Base-by-base conservation (phyloP, 1,140 invertebrate genomes). In the Coptotermes formosanus region DNA sequence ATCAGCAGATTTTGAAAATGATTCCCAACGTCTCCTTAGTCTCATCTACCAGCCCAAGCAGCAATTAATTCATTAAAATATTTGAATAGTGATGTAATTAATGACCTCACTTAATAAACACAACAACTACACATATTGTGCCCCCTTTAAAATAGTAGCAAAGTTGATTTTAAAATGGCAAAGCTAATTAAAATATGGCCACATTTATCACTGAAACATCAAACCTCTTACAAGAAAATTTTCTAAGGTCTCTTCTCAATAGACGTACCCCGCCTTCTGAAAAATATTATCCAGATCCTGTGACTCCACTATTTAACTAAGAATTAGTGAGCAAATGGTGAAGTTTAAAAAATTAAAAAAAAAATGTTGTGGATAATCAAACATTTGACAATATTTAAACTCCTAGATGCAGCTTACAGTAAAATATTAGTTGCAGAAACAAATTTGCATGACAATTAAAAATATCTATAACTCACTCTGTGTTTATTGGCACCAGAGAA, bases 1-100 rank as follows among this genome's bases (percentile, higher is more conserved):
- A 75, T 75, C 64, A 75, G 64, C 64, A 75, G 64, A 75, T 75
- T 75, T 75, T 75, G 64, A 75, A 30, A 75, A 75, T 75, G 25
- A 75, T 75, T 75, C 25, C 64, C 64, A 75, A 75, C 64, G 30
- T 30, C 64, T 75, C 64, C n/a, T 75, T 25, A 75, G 64, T 75
- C 64, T 75, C 30, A 30, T 25, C 64, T 75, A 75, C n/a, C 64
- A 75, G n/a, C 55, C n/a, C 59, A 64, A 64, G 59, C 19, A 64
- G 21, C 12, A 19, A 64, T 19, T 23, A n/a, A 38, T 23, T 64
- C 59, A 64, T 64, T 64, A 64, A 64, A 55, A 64, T 64, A 3
- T 19, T 21, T 64, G 12, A 25, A 75, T 30, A 75, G 9, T 30
- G 64, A 75, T 75, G 64, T 75, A 75, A 75, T 75, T 38, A 38